A percentile compares a stretch with the other conserved stretches of the same genome.
Evolutionary conservation across 2,113 vertebrate genomes (phyloP).

Genomic region (Uropsilus gracilis): DNA sequence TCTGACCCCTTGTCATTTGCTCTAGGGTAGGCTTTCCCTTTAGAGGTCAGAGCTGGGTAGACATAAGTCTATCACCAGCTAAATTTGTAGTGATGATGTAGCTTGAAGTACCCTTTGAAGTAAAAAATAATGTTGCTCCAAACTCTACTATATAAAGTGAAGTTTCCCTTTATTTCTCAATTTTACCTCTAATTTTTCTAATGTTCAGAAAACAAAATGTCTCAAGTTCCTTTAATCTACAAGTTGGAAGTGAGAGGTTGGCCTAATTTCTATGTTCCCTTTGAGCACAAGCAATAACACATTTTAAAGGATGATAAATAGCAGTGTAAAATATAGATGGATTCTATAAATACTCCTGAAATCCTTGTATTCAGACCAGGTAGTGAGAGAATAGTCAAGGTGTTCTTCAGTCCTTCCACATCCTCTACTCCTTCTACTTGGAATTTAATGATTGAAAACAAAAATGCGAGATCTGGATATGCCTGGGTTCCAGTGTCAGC

Average conservation of each 20-base stretch:
- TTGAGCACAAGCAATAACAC: constrained; percentile 61
- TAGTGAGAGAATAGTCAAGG: neutral
- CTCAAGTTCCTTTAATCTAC: constrained; percentile 45
- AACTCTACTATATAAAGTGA: neutral
- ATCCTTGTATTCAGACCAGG: neutral
- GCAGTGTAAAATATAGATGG: constrained; percentile 37
- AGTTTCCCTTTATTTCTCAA: neutral
- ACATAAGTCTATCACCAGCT: neutral
- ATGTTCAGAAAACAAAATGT: neutral
- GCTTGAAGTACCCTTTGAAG: neutral
- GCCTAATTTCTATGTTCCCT: constrained; percentile 67
- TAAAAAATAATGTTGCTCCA: neutral
- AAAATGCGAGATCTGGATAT: neutral
- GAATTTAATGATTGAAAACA: neutral
- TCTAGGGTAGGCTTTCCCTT: neutral
- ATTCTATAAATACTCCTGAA: constrained; percentile 56
- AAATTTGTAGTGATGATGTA: neutral
- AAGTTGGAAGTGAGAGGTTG: constrained; percentile 47
- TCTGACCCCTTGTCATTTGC: neutral
- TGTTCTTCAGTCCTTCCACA: neutral
- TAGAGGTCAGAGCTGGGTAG: neutral
- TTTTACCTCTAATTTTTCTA: constrained; percentile 33
- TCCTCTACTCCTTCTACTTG: neutral
- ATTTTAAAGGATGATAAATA: constrained; percentile 71
- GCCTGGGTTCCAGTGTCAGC: neutral